Conservation (phyloP, 2,888 invertebrate genomes). For the Synanthedon andrenaeformis region DNA sequence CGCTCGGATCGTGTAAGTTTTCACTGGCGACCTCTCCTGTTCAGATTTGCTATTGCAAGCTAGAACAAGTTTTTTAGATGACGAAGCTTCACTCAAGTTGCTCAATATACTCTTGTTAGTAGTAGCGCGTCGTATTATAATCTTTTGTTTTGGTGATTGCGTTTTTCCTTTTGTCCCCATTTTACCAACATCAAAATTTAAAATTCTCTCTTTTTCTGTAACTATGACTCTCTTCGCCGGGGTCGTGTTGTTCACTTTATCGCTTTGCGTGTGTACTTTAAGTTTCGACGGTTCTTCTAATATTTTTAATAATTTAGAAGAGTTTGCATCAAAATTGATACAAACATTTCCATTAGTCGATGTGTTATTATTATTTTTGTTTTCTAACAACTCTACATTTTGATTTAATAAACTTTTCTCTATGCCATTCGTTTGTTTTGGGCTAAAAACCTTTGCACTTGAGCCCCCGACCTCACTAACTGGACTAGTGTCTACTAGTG, state of each 20-base stretch:
- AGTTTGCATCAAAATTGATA: conserved; percentile 43
- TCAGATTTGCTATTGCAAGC: conserved; percentile 39
- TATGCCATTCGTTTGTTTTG: conserved; percentile 27
- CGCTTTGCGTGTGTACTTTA: conserved; percentile 16
- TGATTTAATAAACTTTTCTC: conserved; percentile 25
- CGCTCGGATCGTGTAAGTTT: conserved; percentile 58
- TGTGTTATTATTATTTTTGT: conserved; percentile 28
- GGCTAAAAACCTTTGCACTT: conserved; percentile 13
- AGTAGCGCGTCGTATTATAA: conserved; percentile 54
- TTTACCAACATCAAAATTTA: conserved; percentile 58
- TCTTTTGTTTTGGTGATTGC: conserved; percentile 49
- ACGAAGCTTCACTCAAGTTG: conserved; percentile 37
- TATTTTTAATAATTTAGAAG: conserved; percentile 70
- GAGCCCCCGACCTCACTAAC: conserved; percentile 19
- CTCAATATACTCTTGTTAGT: conserved; percentile 42
- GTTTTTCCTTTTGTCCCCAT: conserved; percentile 37
- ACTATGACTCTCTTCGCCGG: conserved; percentile 38
- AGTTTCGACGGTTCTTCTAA: conserved; percentile 59
- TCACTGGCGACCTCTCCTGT: conserved; percentile 45
- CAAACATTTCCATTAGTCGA: conserved; percentile 21
- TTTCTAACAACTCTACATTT: conserved; percentile 28
- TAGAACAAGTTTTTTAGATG: conserved; percentile 53
- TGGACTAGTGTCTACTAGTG: conserved; percentile 47
- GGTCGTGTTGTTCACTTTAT: conserved; percentile 23
- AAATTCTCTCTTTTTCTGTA: conserved; percentile 53